Evolutionary conservation across 2,797 vertebrate species (phyloP), one percentile per base, ranked within the genome.

Genomic region (Oophaga sylvatica): DNA sequence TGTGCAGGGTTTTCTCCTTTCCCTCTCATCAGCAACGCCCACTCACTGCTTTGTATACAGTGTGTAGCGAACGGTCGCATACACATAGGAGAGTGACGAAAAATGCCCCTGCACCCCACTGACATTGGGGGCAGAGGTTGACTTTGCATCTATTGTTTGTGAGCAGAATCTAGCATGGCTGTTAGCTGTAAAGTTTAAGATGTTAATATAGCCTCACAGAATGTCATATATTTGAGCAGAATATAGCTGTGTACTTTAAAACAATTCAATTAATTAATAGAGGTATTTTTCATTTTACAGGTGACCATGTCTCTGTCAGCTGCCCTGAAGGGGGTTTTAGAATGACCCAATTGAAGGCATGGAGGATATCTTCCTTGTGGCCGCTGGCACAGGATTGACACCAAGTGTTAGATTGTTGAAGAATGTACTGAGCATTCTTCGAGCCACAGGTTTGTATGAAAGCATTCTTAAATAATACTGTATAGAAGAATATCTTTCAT

Each of bases 371-470:
- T 95, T 96, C 95, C 92, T 99, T 65, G 82, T 99, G 90, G 97
- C 97, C 86, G 98, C 97, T 48, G 98, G 98, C 81, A 99, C 98
- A 22, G 98, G 98, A 82, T 96, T 99, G 92, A 99, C 98, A 5
- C 98, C 98, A 56, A 98, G 99, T 97, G 94, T 96, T 91, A 97
- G 97, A 20, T 92, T 99, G 63, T 90, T 99, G 85, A 92, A 71
- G 79, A 91, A 93, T 45, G 93, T 95, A 84, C 93, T 97, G 16
- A 92, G 94, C 88, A 92, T 81, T 62, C 94, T 13, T 89, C 86
- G 60, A 92, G 60, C 73, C 93, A 97, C 92, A 95, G 96, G 98
- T 99, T 92, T 77, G 93, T 91, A 57, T 0, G n/a, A 29, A 26
- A 26, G n/a, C 5, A n/a, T 12, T 3, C 31, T 0, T 16, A 63